These are phyloP conservation scores for Geothlypis trichas DNA, from an alignment of 2,113 vertebrate genomes.

Conservation along the genomic window DNA sequence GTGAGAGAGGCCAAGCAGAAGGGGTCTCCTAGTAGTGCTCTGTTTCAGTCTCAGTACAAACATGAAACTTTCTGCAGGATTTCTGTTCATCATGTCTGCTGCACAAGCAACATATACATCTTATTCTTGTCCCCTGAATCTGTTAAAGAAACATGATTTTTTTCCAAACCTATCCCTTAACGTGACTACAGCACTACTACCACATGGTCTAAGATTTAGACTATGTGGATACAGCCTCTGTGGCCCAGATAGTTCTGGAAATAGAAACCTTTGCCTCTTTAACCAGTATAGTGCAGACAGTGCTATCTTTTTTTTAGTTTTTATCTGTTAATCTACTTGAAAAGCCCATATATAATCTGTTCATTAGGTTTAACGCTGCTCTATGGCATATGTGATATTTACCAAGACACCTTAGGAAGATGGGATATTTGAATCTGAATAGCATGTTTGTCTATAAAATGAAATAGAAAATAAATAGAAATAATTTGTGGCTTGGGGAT, in stretches of 20 bases:
- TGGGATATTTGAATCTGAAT: background rate
- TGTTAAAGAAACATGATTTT: background rate
- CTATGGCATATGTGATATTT: background rate
- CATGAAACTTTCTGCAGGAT: background rate
- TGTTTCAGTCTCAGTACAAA: background rate
- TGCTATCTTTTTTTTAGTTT: background rate
- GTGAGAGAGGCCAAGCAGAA: background rate
- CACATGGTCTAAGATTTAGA: background rate
- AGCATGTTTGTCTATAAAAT: background rate
- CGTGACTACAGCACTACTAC: background rate
- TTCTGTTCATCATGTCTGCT: background rate
- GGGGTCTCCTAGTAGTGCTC: background rate
- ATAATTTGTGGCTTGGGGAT: background rate
- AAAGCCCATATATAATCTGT: background rate
- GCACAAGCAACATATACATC: background rate
- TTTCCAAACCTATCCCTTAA: rapidly evolving
- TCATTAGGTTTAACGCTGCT: background rate
- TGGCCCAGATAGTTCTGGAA: background rate
- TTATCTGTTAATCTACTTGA: background rate
- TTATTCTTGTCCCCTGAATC: background rate
- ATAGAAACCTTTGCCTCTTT: background rate
- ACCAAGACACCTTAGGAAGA: background rate
- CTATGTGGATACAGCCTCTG: background rate
- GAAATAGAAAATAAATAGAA: background rate
- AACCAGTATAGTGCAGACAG: background rate